A percentile compares a stretch with the other conserved stretches of the same genome.
These are phyloP conservation scores for Zaprionus taronus DNA, from an alignment of 1,140 invertebrate genomes.

Conservation along the genomic window DNA sequence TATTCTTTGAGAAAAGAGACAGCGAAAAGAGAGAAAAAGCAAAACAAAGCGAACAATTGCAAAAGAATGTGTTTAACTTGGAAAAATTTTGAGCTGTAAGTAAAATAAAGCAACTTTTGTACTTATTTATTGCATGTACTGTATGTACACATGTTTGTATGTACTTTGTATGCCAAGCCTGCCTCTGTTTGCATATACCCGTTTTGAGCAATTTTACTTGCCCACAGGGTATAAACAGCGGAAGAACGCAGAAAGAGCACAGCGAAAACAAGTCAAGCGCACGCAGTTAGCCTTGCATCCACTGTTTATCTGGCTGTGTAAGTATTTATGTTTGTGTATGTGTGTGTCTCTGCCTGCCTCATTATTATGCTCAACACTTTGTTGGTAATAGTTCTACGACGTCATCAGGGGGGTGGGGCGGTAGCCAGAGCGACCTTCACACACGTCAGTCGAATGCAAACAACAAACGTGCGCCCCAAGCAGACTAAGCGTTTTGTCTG, in stretches of 20 bases:
- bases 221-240: background rate
- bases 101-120: background rate
- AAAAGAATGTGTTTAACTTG: background rate
- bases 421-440: slow-evolving; percentile 64
- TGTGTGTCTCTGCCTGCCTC: slow-evolving; percentile 45
- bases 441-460: slow-evolving; percentile 55
- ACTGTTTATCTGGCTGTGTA: slow-evolving; percentile 19
- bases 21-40: background rate
- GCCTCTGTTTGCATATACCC: background rate
- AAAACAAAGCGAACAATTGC: too few species aligned
- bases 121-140: background rate
- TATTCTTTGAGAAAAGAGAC: background rate
- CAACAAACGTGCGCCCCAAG: slow-evolving; percentile 56
- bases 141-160: background rate
- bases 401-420: slow-evolving; percentile 23
- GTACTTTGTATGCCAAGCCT: background rate
- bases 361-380: slow-evolving; percentile 80
- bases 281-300: slow-evolving; percentile 24
- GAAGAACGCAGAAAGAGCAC: slow-evolving; percentile 3
- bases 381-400: slow-evolving; percentile 62
- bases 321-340: slow-evolving; percentile 1
- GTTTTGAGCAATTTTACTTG: background rate
- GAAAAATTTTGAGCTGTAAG: background rate
- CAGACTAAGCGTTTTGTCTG: slow-evolving; percentile 72
- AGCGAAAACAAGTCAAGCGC: slow-evolving; percentile 31